Conservation (phyloP, 1,140 invertebrate genomes). For the Zaprionus nigranus region DNA sequence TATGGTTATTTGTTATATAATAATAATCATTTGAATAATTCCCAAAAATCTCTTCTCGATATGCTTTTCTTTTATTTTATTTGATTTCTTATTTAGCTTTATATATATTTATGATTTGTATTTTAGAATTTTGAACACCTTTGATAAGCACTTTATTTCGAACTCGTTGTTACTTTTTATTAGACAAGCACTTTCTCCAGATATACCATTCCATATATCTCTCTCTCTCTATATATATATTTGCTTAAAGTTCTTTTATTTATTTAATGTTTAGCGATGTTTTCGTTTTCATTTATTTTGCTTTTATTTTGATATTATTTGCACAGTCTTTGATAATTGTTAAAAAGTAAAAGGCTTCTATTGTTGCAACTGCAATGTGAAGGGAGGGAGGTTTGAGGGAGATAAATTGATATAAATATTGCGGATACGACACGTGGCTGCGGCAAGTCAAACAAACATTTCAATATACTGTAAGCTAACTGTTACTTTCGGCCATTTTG, state of each 20-base stretch:
- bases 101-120: constrained; percentile 12
- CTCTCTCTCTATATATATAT: constrained; percentile 21
- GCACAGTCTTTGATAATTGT: constrained; percentile 68
- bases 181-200: constrained; percentile 40
- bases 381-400: background rate
- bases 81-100: constrained; percentile 20
- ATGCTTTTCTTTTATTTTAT: constrained; percentile 30
- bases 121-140: constrained; percentile 72
- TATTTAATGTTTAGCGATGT: constrained; percentile 22
- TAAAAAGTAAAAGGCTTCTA: constrained; percentile 52
- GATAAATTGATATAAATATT: constrained; percentile 34
- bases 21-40: constrained; percentile 19
- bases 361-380: constrained; percentile 42
- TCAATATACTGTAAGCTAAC: constrained; percentile 63
- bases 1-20: constrained; percentile 17
- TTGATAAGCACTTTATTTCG: constrained; percentile 58
- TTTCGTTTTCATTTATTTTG: constrained; percentile 15
- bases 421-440: constrained; percentile 72
- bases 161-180: constrained; percentile 1
- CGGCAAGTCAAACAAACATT: constrained; percentile 48
- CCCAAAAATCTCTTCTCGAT: constrained; percentile 12
- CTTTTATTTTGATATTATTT: constrained; percentile 53
- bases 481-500: constrained; percentile 58
- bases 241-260: constrained; percentile 28
- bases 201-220: constrained; percentile 11